Conservation (phyloP, 2,113 vertebrate genomes). For the Arvicanthis niloticus region DNA sequence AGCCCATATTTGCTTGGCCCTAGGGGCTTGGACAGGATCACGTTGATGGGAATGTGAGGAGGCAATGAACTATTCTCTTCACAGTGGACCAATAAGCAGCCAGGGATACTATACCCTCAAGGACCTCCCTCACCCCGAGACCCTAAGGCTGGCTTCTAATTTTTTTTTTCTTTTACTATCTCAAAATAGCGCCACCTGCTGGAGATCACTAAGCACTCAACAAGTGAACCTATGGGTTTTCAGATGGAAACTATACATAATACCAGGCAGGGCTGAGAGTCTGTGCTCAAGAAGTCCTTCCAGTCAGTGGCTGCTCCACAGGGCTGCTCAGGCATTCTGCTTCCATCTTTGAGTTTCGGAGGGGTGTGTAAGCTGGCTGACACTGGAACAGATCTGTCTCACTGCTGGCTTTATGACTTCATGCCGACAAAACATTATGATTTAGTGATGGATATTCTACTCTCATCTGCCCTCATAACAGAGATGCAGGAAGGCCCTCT, state of each 20-base stretch:
- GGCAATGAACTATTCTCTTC: neutral
- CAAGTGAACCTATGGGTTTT: too few relatives aligned
- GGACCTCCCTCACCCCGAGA: neutral
- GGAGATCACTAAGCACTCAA: neutral
- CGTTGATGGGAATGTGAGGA: neutral
- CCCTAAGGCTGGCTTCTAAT: neutral
- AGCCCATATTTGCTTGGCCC: neutral
- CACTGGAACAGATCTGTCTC: constrained; percentile 77
- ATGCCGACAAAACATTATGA: constrained; percentile 85
- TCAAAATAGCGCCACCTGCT: neutral
- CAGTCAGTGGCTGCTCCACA: neutral
- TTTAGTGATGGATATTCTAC: constrained; percentile 84
- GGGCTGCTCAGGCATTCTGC: neutral
- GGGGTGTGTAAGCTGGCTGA: too few relatives aligned
- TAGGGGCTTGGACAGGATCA: too few relatives aligned
- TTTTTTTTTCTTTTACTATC: neutral
- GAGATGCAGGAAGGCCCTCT: constrained; percentile 76
- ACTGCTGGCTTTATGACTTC: constrained; percentile 85
- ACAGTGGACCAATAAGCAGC: neutral
- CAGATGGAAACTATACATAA: neutral
- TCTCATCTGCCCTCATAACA: constrained; percentile 78
- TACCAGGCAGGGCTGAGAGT: neutral
- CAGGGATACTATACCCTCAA: neutral
- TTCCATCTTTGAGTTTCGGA: neutral
- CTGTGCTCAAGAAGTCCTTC: neutral